phyloP scores from a whole-genome alignment of 2,888 invertebrate genomes.

The Agriopis aurantiaria region DNA sequence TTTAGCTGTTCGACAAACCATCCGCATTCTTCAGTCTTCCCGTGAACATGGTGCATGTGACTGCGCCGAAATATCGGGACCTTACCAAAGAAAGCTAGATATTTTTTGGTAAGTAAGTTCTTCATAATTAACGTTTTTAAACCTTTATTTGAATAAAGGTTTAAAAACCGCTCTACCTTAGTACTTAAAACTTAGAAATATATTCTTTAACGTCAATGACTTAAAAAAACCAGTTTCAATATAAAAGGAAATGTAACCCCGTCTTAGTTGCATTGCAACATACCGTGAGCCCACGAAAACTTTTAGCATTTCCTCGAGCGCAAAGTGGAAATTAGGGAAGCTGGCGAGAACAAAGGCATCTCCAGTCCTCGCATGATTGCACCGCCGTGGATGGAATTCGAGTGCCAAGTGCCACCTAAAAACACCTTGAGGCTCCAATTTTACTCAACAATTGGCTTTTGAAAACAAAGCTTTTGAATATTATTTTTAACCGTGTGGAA shows the following conservation, averaged over 20 bases:
- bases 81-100: too few species aligned
- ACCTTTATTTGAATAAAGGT: too few species aligned
- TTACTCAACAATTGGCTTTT: background rate
- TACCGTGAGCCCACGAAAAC: slow-evolving; percentile 45
- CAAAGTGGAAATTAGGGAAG: slow-evolving; percentile 68
- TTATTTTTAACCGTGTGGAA: too few species aligned
- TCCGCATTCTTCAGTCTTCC: too few species aligned
- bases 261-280: slow-evolving; percentile 29
- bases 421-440: slow-evolving; percentile 1
- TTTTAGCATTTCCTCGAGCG: slow-evolving; percentile 64
- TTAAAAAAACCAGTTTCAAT: background rate
- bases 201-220: background rate
- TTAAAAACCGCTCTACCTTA: too few species aligned
- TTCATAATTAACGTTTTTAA: too few species aligned
- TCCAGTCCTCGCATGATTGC: slow-evolving; percentile 68
- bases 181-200: too few species aligned
- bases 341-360: slow-evolving; percentile 61
- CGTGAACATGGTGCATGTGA: too few species aligned
- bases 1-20: too few species aligned
- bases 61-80: too few species aligned
- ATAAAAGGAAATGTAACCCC: background rate
- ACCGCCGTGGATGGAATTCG: slow-evolving; percentile 52
- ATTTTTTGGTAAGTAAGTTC: too few species aligned
- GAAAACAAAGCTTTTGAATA: too few species aligned
- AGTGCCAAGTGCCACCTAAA: slow-evolving; percentile 27